Base-by-base conservation (phyloP, 2,888 invertebrate species). In the Dysmachus trigonus region DNA sequence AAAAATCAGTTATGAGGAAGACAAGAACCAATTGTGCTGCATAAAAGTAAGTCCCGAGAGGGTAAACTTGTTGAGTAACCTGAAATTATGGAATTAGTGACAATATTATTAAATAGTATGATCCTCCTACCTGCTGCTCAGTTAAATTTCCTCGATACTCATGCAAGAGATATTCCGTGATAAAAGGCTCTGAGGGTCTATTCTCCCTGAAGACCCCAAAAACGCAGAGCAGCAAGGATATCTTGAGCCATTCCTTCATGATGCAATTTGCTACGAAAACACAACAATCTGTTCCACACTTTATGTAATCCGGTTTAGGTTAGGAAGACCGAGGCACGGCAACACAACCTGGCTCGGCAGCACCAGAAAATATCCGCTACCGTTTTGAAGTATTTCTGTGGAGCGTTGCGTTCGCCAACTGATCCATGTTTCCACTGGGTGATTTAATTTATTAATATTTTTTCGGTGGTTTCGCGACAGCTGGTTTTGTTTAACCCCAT, bases 21-120 rank as follows among this genome's bases (percentile, higher is more conserved):
- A 97, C 94, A 6, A 97, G 89, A 73, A 97, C 93, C 41, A 97
- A 92, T 86, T 95, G 95, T 0, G 94, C 93, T 89, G 98, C 92
- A 91, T 97, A 96, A 0, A 97, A 95, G 91, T 98, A 98, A 0
- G 97, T 98, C 89, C 96, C 96, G 38, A 94, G 93, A 0, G 98
- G 98, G 92, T 96, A 98, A 0, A 98, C 95, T 88, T 97, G 94
- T 89, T 96, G 94, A 88, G 94, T 95, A 2, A 97, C 94, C 93
- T 96, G n/a, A 30, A 85, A 85, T 3, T 5, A 93, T 5, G 71
- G 83, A 73, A 86, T 81, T 4, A 15, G 27, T 15, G 3, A 0
- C 86, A 83, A 41, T 53, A 22, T 38, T 76, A 71, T 15, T 13
- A 30, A 51, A 51, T 27, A 71, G n/a, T n/a, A 71, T 15, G 5